phyloP scores from a whole-genome alignment of 2,888 invertebrate genomes.

The Apomyelois bistriatella region DNA sequence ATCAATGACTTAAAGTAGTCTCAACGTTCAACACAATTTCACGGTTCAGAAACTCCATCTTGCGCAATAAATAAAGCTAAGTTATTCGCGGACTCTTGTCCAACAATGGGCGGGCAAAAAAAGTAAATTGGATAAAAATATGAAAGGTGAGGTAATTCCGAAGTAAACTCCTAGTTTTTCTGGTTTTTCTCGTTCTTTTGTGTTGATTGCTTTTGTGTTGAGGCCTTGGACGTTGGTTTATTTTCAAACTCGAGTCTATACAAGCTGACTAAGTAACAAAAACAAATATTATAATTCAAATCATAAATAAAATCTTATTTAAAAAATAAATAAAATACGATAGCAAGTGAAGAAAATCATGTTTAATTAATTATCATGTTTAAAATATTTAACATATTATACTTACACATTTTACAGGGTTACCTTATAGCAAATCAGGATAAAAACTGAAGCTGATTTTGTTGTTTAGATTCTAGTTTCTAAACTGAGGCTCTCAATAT shows the following conservation, averaged over 20 bases:
- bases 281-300: too few relatives aligned
- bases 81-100: constrained; percentile 1
- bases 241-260: background rate
- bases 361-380: too few relatives aligned
- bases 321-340: too few relatives aligned
- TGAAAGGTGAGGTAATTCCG: constrained; percentile 1
- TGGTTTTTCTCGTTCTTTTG: background rate
- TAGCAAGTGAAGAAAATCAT: too few relatives aligned
- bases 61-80: background rate
- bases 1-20: too few relatives aligned
- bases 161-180: background rate
- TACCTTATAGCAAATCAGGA: too few relatives aligned
- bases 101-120: background rate
- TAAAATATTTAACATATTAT: too few relatives aligned
- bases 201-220: background rate
- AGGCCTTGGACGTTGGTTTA: background rate
- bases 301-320: too few relatives aligned
- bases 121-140: constrained; percentile 3
- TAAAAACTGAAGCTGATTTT: too few relatives aligned
- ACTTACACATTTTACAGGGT: too few relatives aligned
- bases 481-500: too few relatives aligned
- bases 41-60: background rate
- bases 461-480: too few relatives aligned
- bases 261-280: background rate
- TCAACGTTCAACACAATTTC: background rate